Evolutionary conservation across 2,888 invertebrate species (phyloP).

Genomic region (Acanthococcus lagerstroemiae): DNA sequence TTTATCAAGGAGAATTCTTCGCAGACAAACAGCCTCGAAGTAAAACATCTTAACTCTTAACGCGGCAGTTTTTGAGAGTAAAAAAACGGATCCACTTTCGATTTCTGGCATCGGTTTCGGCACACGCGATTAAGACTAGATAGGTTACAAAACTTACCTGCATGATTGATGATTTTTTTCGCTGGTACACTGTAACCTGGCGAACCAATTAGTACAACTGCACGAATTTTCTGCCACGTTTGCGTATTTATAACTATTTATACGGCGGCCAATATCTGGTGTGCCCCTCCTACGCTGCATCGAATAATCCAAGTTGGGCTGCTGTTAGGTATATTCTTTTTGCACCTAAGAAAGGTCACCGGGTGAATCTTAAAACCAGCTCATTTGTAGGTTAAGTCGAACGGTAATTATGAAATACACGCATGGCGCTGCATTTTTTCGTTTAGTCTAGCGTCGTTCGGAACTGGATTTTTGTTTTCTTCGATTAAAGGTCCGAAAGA

Average conservation of each 20-base stretch:
- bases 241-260: slow-evolving; percentile 21
- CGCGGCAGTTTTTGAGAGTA: too few species aligned
- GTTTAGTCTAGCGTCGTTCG: neutral
- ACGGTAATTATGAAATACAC: slow-evolving; percentile 20
- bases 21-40: too few species aligned
- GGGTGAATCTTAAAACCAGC: slow-evolving; percentile 29
- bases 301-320: neutral
- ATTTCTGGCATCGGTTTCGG: too few species aligned
- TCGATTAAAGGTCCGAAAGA: neutral
- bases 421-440: neutral
- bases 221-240: slow-evolving; percentile 7
- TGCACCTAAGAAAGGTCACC: slow-evolving; percentile 17
- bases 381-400: slow-evolving; percentile 26
- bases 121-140: too few species aligned
- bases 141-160: slow-evolving; percentile 22
- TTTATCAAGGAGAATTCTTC: too few species aligned
- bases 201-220: slow-evolving; percentile 8
- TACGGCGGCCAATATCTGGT: neutral
- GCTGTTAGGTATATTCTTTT: slow-evolving; percentile 6
- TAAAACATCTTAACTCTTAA: too few species aligned
- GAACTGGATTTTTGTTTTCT: neutral
- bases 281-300: slow-evolving; percentile 8
- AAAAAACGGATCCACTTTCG: too few species aligned
- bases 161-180: slow-evolving; percentile 16
- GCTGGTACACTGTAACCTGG: neutral